These are phyloP conservation scores for Pipistrellus pygmaeus DNA, from an alignment of 2,797 vertebrate genomes.

Conservation along the genomic window DNA sequence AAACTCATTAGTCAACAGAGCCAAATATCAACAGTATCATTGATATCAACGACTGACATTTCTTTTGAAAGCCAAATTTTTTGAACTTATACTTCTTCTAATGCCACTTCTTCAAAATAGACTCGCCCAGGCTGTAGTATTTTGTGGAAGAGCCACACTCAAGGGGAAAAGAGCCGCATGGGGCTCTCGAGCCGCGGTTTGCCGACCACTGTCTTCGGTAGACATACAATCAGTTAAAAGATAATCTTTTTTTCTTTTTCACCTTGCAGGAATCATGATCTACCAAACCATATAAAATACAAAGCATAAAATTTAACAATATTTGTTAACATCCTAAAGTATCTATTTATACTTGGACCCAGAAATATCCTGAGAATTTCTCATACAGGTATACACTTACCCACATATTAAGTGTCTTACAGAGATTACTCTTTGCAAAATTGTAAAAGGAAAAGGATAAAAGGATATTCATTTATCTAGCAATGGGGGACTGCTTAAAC, in stretches of 20 bases:
- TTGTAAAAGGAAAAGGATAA: background rate
- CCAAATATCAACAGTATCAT: too few relatives aligned
- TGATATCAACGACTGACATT: too few relatives aligned
- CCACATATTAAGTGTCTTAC: background rate
- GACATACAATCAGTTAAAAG: background rate
- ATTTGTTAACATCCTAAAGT: constrained; percentile 11
- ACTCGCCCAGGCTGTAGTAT: too few relatives aligned
- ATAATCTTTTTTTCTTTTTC: background rate
- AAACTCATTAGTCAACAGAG: too few relatives aligned
- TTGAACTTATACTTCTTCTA: too few relatives aligned
- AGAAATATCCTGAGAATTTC: constrained; percentile 21
- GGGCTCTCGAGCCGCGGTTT: too few relatives aligned
- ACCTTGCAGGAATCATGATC: background rate
- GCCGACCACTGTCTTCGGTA: background rate
- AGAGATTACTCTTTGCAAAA: background rate
- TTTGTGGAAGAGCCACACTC: too few relatives aligned
- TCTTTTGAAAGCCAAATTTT: too few relatives aligned
- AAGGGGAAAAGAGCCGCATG: too few relatives aligned
- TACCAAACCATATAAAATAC: constrained; percentile 42
- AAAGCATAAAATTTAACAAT: constrained; percentile 14
- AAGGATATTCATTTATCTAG: constrained; percentile 21
- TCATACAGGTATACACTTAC: background rate
- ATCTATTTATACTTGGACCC: background rate
- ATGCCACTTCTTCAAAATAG: too few relatives aligned
- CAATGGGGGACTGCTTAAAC: background rate